A percentile compares a stretch with the other conserved stretches of the same genome.
phyloP scores from a whole-genome alignment of 2,113 vertebrate genomes.

The Fulica atra region DNA sequence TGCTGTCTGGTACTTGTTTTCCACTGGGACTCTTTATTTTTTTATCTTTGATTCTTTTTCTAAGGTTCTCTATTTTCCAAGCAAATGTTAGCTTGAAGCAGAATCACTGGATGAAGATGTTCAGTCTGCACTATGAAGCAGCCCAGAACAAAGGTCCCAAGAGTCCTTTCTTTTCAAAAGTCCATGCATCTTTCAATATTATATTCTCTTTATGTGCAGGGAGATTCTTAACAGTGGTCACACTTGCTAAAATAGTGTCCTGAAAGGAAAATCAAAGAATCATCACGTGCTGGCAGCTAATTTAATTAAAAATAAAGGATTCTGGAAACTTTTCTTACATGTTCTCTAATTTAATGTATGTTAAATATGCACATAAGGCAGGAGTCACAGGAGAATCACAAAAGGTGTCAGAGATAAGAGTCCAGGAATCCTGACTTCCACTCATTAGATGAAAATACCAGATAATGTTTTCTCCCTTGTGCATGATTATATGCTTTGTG shows the following conservation, averaged over 20 bases:
- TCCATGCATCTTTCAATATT: background rate
- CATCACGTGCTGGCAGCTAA: background rate
- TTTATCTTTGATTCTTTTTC: background rate
- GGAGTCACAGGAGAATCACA: background rate
- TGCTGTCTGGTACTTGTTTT: background rate
- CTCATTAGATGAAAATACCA: background rate
- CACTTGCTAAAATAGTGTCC: background rate
- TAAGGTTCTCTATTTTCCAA: background rate
- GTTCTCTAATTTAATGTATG: background rate
- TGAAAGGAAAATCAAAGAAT: background rate
- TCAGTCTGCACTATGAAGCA: background rate
- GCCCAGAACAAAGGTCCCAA: background rate
- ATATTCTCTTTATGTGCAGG: background rate
- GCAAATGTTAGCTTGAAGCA: background rate
- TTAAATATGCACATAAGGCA: background rate
- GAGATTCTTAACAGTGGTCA: background rate
- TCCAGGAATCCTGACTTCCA: background rate
- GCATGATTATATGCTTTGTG: background rate
- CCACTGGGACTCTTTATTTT: background rate
- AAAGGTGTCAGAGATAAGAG: background rate
- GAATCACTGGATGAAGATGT: background rate
- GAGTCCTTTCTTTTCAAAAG: background rate
- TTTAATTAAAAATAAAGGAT: background rate
- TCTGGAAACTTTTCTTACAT: background rate
- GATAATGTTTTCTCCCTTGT: background rate